phyloP scores from a whole-genome alignment of 2,113 vertebrate genomes.

The Elanus axillaris region DNA sequence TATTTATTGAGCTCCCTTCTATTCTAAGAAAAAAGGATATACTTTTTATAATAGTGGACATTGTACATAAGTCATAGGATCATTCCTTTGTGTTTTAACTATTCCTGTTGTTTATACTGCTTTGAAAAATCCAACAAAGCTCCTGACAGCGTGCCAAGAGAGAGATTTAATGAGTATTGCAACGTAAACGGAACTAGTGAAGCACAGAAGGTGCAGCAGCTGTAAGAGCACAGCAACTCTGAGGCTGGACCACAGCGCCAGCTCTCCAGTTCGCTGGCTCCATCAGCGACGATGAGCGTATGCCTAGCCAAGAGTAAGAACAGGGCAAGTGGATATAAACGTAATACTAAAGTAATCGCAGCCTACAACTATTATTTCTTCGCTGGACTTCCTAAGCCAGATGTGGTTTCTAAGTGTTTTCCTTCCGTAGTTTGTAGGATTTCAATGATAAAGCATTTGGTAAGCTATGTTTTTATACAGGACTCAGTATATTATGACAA shows the following conservation, averaged over 20 bases:
- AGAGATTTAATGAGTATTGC: slow-evolving; percentile 35
- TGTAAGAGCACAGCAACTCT: not conserved
- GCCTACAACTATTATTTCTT: not conserved
- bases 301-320: not conserved
- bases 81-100: slow-evolving; percentile 21
- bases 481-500: not conserved
- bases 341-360: not conserved
- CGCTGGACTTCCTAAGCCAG: not conserved
- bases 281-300: accelerated
- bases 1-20: not conserved
- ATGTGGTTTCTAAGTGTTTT: not conserved
- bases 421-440: not conserved
- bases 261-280: not conserved
- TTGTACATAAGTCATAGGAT: not conserved
- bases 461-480: not conserved
- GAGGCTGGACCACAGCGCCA: not conserved
- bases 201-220: slow-evolving; percentile 37
- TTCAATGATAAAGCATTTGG: not conserved
- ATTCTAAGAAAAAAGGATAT: not conserved
- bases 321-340: not conserved
- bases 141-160: slow-evolving; percentile 28
- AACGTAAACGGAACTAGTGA: slow-evolving; percentile 8
- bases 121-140: slow-evolving; percentile 29
- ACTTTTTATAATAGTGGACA: not conserved
- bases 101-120: not conserved